Base-by-base conservation (phyloP, 30 jellyfish, hydroid and myxozoan species). In the Phacellophora camtschatica region DNA sequence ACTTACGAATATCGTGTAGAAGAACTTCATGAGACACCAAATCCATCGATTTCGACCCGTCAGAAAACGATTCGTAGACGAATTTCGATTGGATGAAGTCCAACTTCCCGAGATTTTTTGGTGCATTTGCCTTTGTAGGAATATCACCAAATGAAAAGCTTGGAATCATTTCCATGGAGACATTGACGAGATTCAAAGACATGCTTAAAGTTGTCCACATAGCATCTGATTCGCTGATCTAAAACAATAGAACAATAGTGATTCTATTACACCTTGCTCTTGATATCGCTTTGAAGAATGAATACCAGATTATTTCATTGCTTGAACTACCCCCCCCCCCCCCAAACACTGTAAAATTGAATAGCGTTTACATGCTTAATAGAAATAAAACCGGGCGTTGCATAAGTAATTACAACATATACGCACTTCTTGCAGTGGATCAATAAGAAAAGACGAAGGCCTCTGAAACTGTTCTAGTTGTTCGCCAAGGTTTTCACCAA, bases 401-500 rank as follows among this genome's bases (percentile, higher is more conserved):
- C 42, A 13, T 6, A 59, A 27, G 20, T 20, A 4, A 34, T 23
- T 23, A 9, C 48, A 46, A 22, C 9, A 58, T 4, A 42, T 9
- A 43, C 28, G 11, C 37, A 94, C 99, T 95, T 82, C 88, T 55
- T 76, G 89, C 20, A 87, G 56, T 16, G 99, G 99, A 66, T 94
- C 99, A 5, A 86, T 85, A 12, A 94, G 82, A 0, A 79, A 90
- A 18, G 95, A 71, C 2, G 97, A 88, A 0, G 99, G 99, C 51
- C 97, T 80, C 49, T 75, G 83, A 43, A 94, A 94, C 74, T 90
- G 96, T 39, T 86, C 99, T 36, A 89, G 76, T 78, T 54, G 99
- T 68, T 94, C 99, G 10, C 99, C 99, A 66, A 94, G 99, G 65
- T 94, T 94, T 30, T 94, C 99, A 12, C 99, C 96, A 25, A 94